These are phyloP conservation scores for Phocoena sinus DNA, from an alignment of 2,113 vertebrate species.

Conservation along the genomic window DNA sequence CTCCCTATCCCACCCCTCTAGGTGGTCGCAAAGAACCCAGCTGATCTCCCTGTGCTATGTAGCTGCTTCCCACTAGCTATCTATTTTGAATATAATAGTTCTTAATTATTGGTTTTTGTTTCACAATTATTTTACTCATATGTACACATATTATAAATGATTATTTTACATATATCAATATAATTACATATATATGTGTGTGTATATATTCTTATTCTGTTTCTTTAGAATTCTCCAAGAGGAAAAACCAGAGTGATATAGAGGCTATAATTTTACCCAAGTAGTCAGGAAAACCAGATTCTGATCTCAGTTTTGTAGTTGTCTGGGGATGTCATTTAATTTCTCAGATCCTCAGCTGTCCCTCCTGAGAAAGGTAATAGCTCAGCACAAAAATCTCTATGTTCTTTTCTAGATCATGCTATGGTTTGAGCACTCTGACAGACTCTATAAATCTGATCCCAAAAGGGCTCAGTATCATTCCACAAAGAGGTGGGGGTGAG, in stretches of 20 bases:
- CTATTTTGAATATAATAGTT: background rate
- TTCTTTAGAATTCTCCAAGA: constrained; percentile 14
- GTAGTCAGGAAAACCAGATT: background rate
- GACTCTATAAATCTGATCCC: background rate
- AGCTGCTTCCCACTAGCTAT: no score
- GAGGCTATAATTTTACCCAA: background rate
- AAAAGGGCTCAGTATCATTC: background rate
- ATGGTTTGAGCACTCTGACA: background rate
- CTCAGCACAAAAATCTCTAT: background rate
- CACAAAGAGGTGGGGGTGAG: background rate
- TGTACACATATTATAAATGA: background rate
- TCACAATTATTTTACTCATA: background rate
- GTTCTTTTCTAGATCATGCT: background rate
- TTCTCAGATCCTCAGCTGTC: background rate
- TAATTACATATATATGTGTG: background rate
- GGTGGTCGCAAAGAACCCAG: no score
- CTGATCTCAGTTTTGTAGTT: background rate
- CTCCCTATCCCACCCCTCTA: no score
- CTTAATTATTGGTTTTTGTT: background rate
- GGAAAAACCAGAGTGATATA: background rate
- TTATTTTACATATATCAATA: background rate
- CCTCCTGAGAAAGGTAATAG: background rate
- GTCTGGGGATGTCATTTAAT: background rate
- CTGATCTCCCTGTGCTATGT: no score
- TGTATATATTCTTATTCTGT: background rate